Evolutionary conservation across 2,113 vertebrate species (phyloP), one percentile per base, ranked within the genome.

Genomic region (Plotosus lineatus): DNA sequence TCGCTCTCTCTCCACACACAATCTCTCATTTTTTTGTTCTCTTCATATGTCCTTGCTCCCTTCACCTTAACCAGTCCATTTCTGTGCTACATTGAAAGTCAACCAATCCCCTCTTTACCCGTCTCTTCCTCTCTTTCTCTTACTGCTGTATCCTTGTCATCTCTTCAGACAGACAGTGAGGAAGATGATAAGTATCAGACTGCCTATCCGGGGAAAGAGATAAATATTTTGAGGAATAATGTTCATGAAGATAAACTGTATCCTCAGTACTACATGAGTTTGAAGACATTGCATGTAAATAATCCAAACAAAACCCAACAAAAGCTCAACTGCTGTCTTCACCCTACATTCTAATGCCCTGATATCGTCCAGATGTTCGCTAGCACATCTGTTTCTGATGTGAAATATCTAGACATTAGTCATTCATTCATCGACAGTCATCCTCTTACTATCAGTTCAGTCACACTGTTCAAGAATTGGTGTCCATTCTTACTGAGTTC

Each of bases 41-140:
- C 2, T 23, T 65, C 33, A 48, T 72, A 17, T 73, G 38, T 75
- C 84, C 78, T 88, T 90, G 87, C 51, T 77, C 82, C 83, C 12
- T 28, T 80, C 71, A 81, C 84, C 77, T 85, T 61, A 28, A 21
- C n/a, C 63, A 60, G 21, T 84, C 74, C 42, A 63, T 36, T 80
- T 58, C 14, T 46, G 19, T n/a, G 36, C 38, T 51, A 73, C 55
- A 65, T 12, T 55, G 33, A 72, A 71, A 66, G 23, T 31, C 42
- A 61, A 80, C 56, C 28, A 40, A 71, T 46, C 71, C 21, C 10
- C 42, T 65, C 44, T 19, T n/a, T 50, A n/a, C 15, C 17, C 53
- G 28, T 40, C 51, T 36, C 3, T 19, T 44, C 51, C 55, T 82
- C 63, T 77, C 80, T 46, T 75, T 36, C 15, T 80, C 44, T 74